These are phyloP conservation scores for Alsophila aescularia DNA, from an alignment of 2,888 invertebrate species.

Conservation along the genomic window DNA sequence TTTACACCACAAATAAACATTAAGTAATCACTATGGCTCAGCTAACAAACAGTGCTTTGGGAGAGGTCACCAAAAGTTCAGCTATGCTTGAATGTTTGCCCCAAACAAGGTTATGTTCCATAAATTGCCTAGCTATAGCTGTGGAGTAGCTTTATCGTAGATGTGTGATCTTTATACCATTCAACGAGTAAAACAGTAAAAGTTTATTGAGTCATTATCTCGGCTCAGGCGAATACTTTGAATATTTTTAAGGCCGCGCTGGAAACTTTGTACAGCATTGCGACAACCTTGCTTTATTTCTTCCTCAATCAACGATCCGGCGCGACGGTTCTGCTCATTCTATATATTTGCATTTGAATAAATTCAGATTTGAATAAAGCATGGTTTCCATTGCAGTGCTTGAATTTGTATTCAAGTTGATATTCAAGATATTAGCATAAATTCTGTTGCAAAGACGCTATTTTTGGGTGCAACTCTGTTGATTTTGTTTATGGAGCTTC, in stretches of 20 bases:
- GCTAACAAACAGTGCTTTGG: slow-evolving; percentile 2
- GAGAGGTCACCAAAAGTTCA: slow-evolving; percentile 22
- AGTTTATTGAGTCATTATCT: slow-evolving; percentile 36
- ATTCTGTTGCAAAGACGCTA: slow-evolving; percentile 28
- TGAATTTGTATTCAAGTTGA: slow-evolving; percentile 31
- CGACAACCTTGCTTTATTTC: slow-evolving; percentile 30
- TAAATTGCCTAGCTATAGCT: slow-evolving; percentile 13
- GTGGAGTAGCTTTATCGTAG: slow-evolving; percentile 23
- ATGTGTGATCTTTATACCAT: slow-evolving; percentile 14
- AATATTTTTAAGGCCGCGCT: slow-evolving; percentile 28
- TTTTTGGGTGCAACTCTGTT: slow-evolving; percentile 24
- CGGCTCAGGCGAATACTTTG: slow-evolving; percentile 26
- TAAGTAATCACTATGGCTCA: background rate
- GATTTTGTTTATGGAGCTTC: slow-evolving; percentile 15
- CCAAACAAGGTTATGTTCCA: slow-evolving; percentile 14
- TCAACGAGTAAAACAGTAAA: slow-evolving; percentile 26
- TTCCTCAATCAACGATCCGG: slow-evolving; percentile 35
- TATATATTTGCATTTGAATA: slow-evolving; percentile 34
- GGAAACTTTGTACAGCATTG: slow-evolving; percentile 21
- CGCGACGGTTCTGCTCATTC: slow-evolving; percentile 18
- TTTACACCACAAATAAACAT: slow-evolving; percentile 1
- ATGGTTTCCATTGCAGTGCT: slow-evolving; percentile 31
- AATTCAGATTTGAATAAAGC: slow-evolving; percentile 40
- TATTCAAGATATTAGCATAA: slow-evolving; percentile 30
- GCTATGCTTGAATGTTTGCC: background rate